Evolutionary conservation across 2,113 vertebrate genomes (phyloP), one percentile per base, ranked within the genome.

Genomic region (Fregetta grallaria): DNA sequence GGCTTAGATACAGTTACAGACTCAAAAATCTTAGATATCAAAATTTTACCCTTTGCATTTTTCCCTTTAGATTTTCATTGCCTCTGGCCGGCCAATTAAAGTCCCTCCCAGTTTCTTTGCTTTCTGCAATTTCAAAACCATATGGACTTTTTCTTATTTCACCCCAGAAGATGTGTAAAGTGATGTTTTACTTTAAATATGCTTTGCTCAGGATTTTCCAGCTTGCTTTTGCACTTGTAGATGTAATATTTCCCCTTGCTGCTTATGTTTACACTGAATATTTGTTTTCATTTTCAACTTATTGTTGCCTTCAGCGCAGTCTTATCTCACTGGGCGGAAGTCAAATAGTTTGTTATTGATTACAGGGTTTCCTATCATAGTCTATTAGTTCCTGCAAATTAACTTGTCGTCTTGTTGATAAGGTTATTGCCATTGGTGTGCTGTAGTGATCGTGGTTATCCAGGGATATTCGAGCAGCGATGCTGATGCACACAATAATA

Each of bases 271-370:
- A 78, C 70, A 30, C 53, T 56, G 58, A 92, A 70, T 20, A 59
- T 92, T 94, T 95, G 70, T 84, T 95, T 96, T 94, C 25, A 68
- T 95, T 94, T 96, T 70, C 11, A 21, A n/a, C 34, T 95, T 86
- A 62, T 30, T 88, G 58, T 82, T 59, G 62, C 63, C 22, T 73
- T 95, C 84, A 58, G 76, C 0, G 0, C 42, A 30, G 58, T 29
- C 86, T 94, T 94, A 97, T 94, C 92, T 95, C 5, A 1, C 36
- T 7, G 15, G 86, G 25, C 4, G 6, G 66, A 88, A 95, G 77
- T 70, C 50, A 78, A 92, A 87, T 55, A 42, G 45, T 55, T 93
- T 72, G 56, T 68, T 94, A 95, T 75, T 91, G 86, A 94, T 65
- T 92, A 72, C 40, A 52, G 4, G 1, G 23, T 78, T 86, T 81